A percentile compares a stretch with the other conserved stretches of the same genome.
Evolutionary conservation across 2,888 invertebrate species (phyloP).

Genomic region (Nymphalis polychloros): DNA sequence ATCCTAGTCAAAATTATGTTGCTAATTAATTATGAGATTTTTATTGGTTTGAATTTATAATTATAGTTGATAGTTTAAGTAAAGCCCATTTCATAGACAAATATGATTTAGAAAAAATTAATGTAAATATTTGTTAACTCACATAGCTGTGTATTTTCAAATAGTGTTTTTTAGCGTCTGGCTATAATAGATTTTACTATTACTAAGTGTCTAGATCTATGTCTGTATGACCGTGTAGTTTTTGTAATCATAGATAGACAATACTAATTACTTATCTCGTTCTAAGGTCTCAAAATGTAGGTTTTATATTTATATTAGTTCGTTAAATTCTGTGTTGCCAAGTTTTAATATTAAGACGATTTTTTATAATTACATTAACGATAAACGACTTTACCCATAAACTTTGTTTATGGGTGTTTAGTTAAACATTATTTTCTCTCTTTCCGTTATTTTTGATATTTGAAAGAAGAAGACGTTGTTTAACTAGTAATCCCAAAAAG

Average conservation of each 20-base stretch:
- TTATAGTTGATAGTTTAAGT: too few species aligned
- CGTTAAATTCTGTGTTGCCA: constrained; percentile 19
- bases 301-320: constrained; percentile 28
- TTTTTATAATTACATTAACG: not conserved
- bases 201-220: constrained; percentile 52
- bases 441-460: too few species aligned
- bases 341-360: constrained; percentile 11
- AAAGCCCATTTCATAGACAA: not conserved
- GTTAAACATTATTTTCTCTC: too few species aligned
- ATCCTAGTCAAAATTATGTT: not conserved
- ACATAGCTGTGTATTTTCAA: constrained; percentile 12
- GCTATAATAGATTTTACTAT: constrained; percentile 24
- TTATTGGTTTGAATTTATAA: not conserved
- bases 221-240: constrained; percentile 61
- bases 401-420: too few species aligned
- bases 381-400: too few species aligned
- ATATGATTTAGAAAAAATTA: not conserved
- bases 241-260: constrained; percentile 56
- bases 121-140: constrained; percentile 5
- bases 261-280: constrained; percentile 34
- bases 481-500: too few species aligned
- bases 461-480: too few species aligned
- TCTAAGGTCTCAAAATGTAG: constrained; percentile 33
- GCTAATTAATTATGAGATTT: not conserved
- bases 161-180: constrained; percentile 19